These are phyloP conservation scores for Chymomyza costata DNA, from an alignment of 1,140 invertebrate genomes.

Conservation along the genomic window DNA sequence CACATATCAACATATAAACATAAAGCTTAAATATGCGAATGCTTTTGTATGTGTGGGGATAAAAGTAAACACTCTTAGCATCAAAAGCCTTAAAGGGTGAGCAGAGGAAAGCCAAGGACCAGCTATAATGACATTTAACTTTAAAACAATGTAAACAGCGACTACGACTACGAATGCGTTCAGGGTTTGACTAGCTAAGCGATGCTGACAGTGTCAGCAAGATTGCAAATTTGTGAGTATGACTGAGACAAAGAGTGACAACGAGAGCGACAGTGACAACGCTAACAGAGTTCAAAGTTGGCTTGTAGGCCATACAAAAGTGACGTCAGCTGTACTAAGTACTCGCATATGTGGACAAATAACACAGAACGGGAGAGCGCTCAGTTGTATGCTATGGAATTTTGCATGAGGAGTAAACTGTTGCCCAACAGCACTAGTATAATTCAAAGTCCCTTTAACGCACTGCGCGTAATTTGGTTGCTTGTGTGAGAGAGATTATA, in stretches of 20 bases:
- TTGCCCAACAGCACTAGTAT: too few relatives aligned
- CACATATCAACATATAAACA: conserved; percentile 18
- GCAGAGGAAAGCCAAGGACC: background rate
- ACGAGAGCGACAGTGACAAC: conserved; percentile 18
- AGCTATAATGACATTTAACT: conserved; percentile 71
- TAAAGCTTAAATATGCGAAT: too few relatives aligned
- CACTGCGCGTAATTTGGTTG: too few relatives aligned
- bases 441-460: too few relatives aligned
- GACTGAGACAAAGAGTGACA: background rate
- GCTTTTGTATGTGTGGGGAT: too few relatives aligned
- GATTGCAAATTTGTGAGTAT: background rate
- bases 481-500: too few relatives aligned
- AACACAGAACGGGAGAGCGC: conserved; percentile 11
- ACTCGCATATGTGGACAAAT: conserved; percentile 40
- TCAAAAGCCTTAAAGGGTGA: conserved; percentile 31
- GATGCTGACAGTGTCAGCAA: too few relatives aligned
- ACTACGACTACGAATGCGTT: conserved; percentile 12
- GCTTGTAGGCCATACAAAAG: conserved; percentile 61
- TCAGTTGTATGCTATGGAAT: conserved; percentile 53
- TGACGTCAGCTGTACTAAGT: conserved; percentile 52
- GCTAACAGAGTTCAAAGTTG: conserved; percentile 62
- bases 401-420: conserved; percentile 59
- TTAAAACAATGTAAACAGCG: conserved; percentile 69
- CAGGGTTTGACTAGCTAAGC: too few relatives aligned
- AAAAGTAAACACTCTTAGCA: conserved; percentile 60